Evolutionary conservation across 2,113 vertebrate genomes (phyloP), one percentile per base, ranked within the genome.

Genomic region (Anseranas semipalmata): DNA sequence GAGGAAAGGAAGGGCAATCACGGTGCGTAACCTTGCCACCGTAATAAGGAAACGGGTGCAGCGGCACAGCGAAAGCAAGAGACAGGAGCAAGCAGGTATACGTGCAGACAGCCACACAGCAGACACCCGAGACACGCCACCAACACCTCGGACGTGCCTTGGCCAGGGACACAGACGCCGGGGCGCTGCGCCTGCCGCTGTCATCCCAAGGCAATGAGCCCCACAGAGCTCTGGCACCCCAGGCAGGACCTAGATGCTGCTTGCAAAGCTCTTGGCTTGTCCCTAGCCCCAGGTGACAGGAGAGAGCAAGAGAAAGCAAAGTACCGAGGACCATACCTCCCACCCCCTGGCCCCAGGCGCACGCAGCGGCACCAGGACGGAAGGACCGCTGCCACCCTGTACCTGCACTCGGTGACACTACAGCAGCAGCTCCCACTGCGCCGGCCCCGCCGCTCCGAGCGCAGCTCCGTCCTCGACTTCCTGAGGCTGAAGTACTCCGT

Each of bases 401-500:
- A 99, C 99, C 99, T 99, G 98, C 99, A 98, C 97, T 99, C 99
- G 1, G 98, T 97, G 97, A 98, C 97, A 4, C 98, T 99, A 97
- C 98, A 99, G 98, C 99, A 99, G 90, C 98, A 99, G 90, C 98
- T 99, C 85, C 98, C 98, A 0, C 99, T 99, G 46, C 99, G 97
- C 94, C 97, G 97, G 48, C 97, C 98, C 73, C 95, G 95, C 90
- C 98, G 98, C 84, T 97, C 96, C 7, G 98, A 98, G 71, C 98
- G 98, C 90, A 99, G 98, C 97, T 99, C 99, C 73, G 98, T 98
- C 87, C 99, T 98, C 56, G 99, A 99, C 96, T 98, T 99, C 83
- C 99, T 98, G 10, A 99, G 98, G 95, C 98, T 98, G 98, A 99
- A 99, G 98, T 99, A 99, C 90, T 99, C 99, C 24, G 99, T 99